These are phyloP conservation scores for Brenthis hecate DNA, from an alignment of 2,888 invertebrate species.

Conservation along the genomic window DNA sequence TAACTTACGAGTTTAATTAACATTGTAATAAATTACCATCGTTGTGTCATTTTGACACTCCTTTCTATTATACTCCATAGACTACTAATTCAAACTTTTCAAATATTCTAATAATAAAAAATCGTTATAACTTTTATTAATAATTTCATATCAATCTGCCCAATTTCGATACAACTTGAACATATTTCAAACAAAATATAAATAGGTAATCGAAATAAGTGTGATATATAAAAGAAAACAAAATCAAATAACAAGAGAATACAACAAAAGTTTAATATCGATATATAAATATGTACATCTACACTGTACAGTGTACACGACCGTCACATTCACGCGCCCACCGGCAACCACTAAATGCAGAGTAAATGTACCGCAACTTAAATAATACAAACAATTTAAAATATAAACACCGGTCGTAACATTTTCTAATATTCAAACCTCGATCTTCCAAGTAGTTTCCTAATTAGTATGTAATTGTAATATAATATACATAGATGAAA, in stretches of 20 bases:
- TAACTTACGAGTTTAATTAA: slow-evolving; percentile 66
- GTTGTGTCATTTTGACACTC: neutral
- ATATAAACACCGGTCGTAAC: slow-evolving; percentile 11
- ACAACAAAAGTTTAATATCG: slow-evolving; percentile 69
- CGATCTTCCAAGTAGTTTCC: no score
- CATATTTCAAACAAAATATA: slow-evolving; percentile 14
- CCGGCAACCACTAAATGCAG: slow-evolving; percentile 34
- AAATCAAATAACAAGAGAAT: slow-evolving; percentile 53
- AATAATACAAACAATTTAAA: slow-evolving; percentile 28
- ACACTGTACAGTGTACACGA: slow-evolving; percentile 39
- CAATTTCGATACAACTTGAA: no score
- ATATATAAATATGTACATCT: slow-evolving; percentile 56
- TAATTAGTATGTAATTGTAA: no score
- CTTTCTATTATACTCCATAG: neutral
- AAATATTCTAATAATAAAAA: no score
- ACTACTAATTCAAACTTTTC: neutral
- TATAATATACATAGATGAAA: no score
- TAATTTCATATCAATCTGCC: no score
- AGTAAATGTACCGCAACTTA: slow-evolving; percentile 37
- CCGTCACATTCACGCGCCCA: slow-evolving; percentile 30
- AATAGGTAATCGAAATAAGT: slow-evolving; percentile 13
- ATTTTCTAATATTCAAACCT: slow-evolving; percentile 8
- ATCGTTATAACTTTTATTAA: no score
- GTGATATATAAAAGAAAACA: slow-evolving; percentile 38
- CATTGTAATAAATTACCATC: slow-evolving; percentile 42